Conservation (phyloP, 2,113 vertebrate genomes). For the Oreochromis spilurus region DNA sequence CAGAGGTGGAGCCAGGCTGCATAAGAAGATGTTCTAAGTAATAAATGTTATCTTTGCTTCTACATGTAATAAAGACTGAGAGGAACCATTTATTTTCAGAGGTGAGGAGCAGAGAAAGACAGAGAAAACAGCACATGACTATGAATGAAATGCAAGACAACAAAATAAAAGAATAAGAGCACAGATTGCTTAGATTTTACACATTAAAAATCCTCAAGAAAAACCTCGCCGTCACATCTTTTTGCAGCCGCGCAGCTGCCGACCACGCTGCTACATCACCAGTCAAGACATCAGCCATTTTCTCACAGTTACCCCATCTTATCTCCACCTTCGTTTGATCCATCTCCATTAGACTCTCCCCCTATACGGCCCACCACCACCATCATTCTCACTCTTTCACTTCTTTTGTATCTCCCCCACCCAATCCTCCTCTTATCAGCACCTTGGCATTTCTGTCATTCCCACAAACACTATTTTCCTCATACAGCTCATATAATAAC, state of each 20-base stretch:
- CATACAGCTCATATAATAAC: constrained; percentile 74
- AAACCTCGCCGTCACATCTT: neutral
- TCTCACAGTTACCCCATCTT: constrained; percentile 63
- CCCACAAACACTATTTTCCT: constrained; percentile 70
- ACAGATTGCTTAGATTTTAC: neutral
- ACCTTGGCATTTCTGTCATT: constrained; percentile 66
- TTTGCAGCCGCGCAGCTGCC: neutral
- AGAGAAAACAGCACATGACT: neutral
- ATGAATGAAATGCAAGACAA: neutral
- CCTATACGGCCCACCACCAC: constrained; percentile 20
- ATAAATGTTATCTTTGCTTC: neutral
- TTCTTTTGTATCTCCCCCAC: constrained; percentile 38
- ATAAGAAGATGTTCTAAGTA: neutral
- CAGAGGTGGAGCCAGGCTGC: constrained; percentile 8
- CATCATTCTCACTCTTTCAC: constrained; percentile 46
- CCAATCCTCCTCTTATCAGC: constrained; percentile 49
- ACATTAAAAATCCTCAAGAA: neutral
- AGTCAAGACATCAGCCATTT: constrained; percentile 61
- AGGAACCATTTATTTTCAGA: neutral
- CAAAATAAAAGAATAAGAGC: neutral
- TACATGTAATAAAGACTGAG: neutral
- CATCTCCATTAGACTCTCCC: constrained; percentile 65
- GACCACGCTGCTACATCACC: neutral
- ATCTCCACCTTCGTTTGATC: constrained; percentile 63
- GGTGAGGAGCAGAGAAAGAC: neutral